phyloP scores from a whole-genome alignment of 2,797 vertebrate genomes.

The Eurystomus glaucurus region DNA sequence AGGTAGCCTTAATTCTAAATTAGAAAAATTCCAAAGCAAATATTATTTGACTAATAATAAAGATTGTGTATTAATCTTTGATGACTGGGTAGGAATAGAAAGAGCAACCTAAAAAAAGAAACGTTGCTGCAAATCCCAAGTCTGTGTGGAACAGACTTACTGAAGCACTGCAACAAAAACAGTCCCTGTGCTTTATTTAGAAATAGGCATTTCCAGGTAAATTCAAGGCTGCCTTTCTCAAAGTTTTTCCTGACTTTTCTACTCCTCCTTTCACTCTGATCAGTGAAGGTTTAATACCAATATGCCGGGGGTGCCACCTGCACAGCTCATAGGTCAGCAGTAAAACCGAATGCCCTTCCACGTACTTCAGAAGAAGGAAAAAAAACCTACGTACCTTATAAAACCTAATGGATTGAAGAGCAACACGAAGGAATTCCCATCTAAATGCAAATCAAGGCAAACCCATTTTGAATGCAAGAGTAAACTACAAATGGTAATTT shows the following conservation, averaged over 20 bases:
- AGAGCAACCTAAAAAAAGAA: background rate
- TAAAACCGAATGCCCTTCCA: conserved; percentile 55
- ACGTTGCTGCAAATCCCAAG: background rate
- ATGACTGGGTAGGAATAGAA: background rate
- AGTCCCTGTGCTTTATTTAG: conserved; percentile 26
- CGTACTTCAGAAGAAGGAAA: conserved; percentile 20
- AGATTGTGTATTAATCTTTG: background rate
- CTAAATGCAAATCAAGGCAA: conserved; percentile 84
- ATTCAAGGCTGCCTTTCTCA: background rate
- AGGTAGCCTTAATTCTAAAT: background rate
- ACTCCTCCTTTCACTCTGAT: background rate
- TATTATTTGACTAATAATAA: background rate
- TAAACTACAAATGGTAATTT: conserved; percentile 67
- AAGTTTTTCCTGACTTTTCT: background rate
- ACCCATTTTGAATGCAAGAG: conserved; percentile 58
- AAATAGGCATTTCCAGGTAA: background rate
- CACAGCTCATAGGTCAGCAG: background rate
- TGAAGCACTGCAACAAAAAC: background rate
- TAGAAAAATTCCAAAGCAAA: conserved; percentile 1
- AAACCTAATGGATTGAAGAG: conserved; percentile 74
- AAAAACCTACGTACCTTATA: conserved; percentile 18
- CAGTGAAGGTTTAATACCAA: background rate
- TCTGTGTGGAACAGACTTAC: background rate
- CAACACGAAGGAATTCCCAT: conserved; percentile 83
- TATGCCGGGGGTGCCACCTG: background rate